phyloP scores from a whole-genome alignment of 2,888 invertebrate species.

The Perizoma affinitatum region DNA sequence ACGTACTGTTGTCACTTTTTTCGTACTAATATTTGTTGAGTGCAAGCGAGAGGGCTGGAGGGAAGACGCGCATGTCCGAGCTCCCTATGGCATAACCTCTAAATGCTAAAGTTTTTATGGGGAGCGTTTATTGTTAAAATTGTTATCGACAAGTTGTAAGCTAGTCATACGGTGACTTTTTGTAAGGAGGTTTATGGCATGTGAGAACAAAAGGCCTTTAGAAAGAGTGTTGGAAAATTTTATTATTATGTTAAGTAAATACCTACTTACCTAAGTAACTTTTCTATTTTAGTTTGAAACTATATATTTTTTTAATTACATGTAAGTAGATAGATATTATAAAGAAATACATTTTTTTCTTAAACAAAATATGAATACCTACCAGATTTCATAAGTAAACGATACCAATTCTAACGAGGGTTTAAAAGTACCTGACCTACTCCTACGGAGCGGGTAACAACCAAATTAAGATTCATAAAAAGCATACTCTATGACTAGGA shows the following conservation, averaged over 20 bases:
- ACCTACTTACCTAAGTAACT: background rate
- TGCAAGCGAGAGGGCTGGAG: constrained; percentile 48
- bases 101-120: constrained; percentile 61
- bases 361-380: too few relatives aligned
- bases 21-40: constrained; percentile 38
- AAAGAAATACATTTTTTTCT: too few relatives aligned
- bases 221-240: constrained; percentile 27
- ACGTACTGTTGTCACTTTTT: constrained; percentile 58
- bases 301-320: too few relatives aligned
- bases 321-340: too few relatives aligned
- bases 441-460: too few relatives aligned
- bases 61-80: constrained; percentile 64
- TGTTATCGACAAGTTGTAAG: constrained; percentile 60
- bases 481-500: too few relatives aligned
- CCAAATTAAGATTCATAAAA: too few relatives aligned
- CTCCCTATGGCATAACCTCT: constrained; percentile 52
- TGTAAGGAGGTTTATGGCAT: constrained; percentile 47
- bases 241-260: constrained; percentile 20
- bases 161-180: constrained; percentile 51
- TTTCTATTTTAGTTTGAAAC: too few relatives aligned
- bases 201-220: constrained; percentile 41
- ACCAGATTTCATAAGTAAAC: too few relatives aligned
- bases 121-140: constrained; percentile 60
- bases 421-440: too few relatives aligned
- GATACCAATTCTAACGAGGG: too few relatives aligned